Conservation (phyloP, 1,140 invertebrate species). For the Hylaeus anthracinus region DNA sequence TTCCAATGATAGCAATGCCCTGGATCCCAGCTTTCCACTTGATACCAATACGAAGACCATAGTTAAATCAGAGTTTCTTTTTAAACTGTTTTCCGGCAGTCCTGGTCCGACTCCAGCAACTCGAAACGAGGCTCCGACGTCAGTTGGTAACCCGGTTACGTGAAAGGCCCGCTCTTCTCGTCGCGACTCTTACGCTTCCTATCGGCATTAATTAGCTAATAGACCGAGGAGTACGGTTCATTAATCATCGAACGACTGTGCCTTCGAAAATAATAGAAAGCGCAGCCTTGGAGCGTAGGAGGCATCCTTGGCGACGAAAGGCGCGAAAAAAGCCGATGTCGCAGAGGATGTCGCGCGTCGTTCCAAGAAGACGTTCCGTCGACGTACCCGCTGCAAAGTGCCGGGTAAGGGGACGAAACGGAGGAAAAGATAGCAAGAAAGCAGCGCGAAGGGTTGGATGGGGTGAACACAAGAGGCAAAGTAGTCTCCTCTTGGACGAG, state of each 20-base stretch:
- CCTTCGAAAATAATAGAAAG: conserved; percentile 53
- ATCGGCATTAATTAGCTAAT: conserved; percentile 69
- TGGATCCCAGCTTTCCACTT: no score
- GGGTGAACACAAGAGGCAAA: not conserved
- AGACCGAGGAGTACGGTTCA: conserved; percentile 59
- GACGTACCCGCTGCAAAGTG: conserved; percentile 11
- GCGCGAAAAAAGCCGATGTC: conserved; percentile 5
- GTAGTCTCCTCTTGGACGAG: not conserved
- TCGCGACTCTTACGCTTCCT: conserved; percentile 47
- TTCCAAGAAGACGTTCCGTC: not conserved
- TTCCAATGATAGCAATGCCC: no score
- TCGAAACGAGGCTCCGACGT: not conserved
- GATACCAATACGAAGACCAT: no score
- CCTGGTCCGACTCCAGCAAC: not conserved
- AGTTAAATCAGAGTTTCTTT: no score
- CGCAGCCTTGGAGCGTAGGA: conserved; percentile 43
- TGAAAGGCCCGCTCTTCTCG: not conserved
- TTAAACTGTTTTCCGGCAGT: no score
- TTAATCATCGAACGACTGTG: conserved; percentile 46
- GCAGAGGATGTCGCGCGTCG: not conserved
- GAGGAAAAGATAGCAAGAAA: conserved; percentile 7
- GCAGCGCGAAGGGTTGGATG: not conserved
- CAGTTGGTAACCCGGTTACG: conserved; percentile 55
- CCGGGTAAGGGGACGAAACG: conserved; percentile 16
- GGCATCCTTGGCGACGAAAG: conserved; percentile 9